Percentiles rank a stretch among this genome's conserved stretches.
phyloP scores from a whole-genome alignment of 2,888 invertebrate species.

The Ichneumon xanthorius region DNA sequence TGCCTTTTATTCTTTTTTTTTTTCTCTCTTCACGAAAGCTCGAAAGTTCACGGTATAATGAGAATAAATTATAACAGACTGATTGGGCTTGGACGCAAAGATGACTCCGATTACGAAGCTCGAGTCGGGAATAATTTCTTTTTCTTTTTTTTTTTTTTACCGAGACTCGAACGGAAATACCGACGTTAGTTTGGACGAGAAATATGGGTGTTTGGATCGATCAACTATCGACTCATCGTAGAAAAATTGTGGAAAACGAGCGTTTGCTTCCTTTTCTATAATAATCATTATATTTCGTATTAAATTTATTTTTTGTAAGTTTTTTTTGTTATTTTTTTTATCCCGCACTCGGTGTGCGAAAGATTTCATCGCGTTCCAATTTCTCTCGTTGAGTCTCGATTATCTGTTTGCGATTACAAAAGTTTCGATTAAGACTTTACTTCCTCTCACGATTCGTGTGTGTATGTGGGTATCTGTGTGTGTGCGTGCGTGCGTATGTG shows the following conservation, averaged over 20 bases:
- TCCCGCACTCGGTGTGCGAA: constrained; percentile 1
- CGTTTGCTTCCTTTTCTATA: constrained; percentile 2
- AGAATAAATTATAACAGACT: constrained; percentile 55
- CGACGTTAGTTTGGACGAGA: constrained; percentile 67
- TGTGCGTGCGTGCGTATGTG: not conserved
- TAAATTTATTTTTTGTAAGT: constrained; percentile 8
- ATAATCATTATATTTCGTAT: constrained; percentile 29
- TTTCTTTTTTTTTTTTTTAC: constrained; percentile 5
- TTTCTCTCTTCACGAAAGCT: constrained; percentile 47
- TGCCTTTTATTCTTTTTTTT: constrained; percentile 20
- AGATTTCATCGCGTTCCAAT: constrained; percentile 49
- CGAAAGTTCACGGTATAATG: constrained; percentile 48
- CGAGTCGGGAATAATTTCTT: not conserved
- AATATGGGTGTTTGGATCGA: constrained; percentile 69
- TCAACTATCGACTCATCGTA: constrained; percentile 59
- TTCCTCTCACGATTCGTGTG: constrained; percentile 45
- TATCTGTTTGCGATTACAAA: constrained; percentile 60
- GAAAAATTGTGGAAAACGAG: constrained; percentile 57
- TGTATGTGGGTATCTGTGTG: not conserved
- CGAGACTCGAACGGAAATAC: constrained; percentile 24
- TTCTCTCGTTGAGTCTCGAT: constrained; percentile 44
- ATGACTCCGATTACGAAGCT: constrained; percentile 24
- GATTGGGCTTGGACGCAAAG: constrained; percentile 46
- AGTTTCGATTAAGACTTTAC: constrained; percentile 65
- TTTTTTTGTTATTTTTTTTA: not conserved